Percentiles rank a stretch among this genome's conserved stretches.
phyloP scores from a whole-genome alignment of 2,888 invertebrate species.

The Magallana nippona region DNA sequence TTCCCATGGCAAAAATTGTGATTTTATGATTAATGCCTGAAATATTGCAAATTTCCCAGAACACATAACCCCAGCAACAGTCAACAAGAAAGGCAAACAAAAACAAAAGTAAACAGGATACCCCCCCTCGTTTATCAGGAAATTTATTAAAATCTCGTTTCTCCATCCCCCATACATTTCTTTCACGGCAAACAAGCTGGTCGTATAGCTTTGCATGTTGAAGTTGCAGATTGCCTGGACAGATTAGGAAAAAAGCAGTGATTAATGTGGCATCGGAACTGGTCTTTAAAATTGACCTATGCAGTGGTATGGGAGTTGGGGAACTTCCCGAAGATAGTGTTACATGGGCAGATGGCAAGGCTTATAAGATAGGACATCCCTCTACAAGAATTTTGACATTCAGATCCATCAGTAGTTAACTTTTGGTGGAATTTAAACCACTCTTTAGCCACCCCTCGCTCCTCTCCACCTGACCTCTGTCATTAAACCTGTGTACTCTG shows the following conservation, averaged over 20 bases:
- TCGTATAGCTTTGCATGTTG: not conserved
- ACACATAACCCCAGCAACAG: not conserved
- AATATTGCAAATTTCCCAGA: constrained; percentile 25
- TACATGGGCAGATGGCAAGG: constrained; percentile 9
- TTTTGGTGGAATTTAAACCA: constrained; percentile 15
- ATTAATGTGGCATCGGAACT: constrained; percentile 18
- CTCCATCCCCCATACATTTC: constrained; percentile 13
- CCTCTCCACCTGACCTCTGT: constrained; percentile 2
- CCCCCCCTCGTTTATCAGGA: constrained; percentile 1
- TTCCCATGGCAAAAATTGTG: constrained; percentile 20
- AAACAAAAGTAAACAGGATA: constrained; percentile 21
- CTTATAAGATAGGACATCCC: not conserved
- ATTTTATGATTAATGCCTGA: constrained; percentile 26
- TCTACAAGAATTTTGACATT: constrained; percentile 19
- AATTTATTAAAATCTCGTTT: constrained; percentile 27
- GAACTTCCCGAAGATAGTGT: not conserved
- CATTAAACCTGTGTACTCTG: constrained; percentile 6
- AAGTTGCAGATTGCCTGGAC: constrained; percentile 12
- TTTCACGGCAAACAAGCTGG: constrained; percentile 16
- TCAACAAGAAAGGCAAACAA: constrained; percentile 19
- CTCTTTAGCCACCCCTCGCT: not conserved
- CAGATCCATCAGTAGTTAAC: constrained; percentile 9
- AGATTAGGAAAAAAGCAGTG: not conserved
- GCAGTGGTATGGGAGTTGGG: not conserved
- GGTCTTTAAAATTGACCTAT: constrained; percentile 17